These are phyloP conservation scores for Pelecanoides urinatrix DNA, from an alignment of 2,113 vertebrate species.

Conservation along the genomic window DNA sequence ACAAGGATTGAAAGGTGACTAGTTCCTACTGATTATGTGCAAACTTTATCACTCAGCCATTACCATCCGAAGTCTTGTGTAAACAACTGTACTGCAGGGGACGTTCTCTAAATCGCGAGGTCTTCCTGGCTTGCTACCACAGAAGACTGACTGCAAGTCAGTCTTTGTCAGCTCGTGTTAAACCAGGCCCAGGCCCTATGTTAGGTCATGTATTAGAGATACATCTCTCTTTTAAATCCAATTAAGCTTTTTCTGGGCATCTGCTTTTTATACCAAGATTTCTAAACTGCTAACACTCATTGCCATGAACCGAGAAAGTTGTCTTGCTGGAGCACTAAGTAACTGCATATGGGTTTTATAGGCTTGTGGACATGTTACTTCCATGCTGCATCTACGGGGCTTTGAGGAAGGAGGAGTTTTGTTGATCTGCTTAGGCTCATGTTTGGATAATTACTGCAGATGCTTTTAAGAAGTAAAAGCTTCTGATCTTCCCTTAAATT, in stretches of 20 bases:
- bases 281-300: not conserved
- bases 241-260: slow-evolving; percentile 1
- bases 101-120: fast-evolving
- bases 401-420: not conserved
- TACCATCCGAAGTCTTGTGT: not conserved
- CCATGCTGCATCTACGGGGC: not conserved
- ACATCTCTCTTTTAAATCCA: not conserved
- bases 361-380: not conserved
- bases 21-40: not conserved
- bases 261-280: slow-evolving; percentile 21
- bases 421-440: not conserved
- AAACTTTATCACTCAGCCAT: not conserved
- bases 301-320: not conserved
- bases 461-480: not conserved
- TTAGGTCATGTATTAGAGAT: not conserved
- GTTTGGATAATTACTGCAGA: not conserved
- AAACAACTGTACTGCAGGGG: not conserved
- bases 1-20: not conserved
- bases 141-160: not conserved
- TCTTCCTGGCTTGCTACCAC: not conserved
- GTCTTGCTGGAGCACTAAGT: slow-evolving; percentile 63
- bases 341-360: not conserved
- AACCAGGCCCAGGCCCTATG: not conserved
- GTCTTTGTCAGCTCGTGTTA: not conserved
- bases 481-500: not conserved